Percentiles rank a stretch among this genome's conserved stretches.
Evolutionary conservation across 2,888 invertebrate species (phyloP).

Genomic region (Buathra laborator): DNA sequence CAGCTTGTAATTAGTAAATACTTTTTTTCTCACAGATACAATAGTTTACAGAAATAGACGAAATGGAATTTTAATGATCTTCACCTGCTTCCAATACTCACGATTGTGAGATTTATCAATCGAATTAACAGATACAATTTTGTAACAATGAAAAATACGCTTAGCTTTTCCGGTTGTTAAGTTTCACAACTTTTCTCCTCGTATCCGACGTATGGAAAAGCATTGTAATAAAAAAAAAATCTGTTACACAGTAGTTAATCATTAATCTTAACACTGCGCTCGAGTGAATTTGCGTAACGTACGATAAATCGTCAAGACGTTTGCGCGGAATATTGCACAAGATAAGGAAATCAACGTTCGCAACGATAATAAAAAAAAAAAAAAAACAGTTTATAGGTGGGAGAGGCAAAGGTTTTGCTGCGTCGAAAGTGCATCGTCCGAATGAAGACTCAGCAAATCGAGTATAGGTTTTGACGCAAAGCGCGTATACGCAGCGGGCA

Average conservation of each 20-base stretch:
- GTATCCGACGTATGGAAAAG: not conserved
- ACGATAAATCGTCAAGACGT: constrained; percentile 32
- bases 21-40: no score
- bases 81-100: no score
- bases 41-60: no score
- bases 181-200: not conserved
- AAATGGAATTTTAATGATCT: no score
- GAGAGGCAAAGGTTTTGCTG: not conserved
- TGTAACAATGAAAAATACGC: not conserved
- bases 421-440: constrained; percentile 32
- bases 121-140: not conserved
- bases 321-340: constrained; percentile 33
- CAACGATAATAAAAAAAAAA: constrained; percentile 31
- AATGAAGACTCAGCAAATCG: not conserved
- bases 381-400: not conserved
- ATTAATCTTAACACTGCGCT: constrained; percentile 29
- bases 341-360: constrained; percentile 43
- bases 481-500: not conserved
- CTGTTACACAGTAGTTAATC: constrained; percentile 18
- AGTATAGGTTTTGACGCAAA: constrained; percentile 22
- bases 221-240: constrained; percentile 10
- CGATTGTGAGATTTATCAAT: not conserved
- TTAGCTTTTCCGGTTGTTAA: constrained; percentile 16
- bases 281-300: constrained; percentile 38
- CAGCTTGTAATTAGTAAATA: no score